phyloP scores from a whole-genome alignment of 2,113 vertebrate species.

The Corapipo altera region DNA sequence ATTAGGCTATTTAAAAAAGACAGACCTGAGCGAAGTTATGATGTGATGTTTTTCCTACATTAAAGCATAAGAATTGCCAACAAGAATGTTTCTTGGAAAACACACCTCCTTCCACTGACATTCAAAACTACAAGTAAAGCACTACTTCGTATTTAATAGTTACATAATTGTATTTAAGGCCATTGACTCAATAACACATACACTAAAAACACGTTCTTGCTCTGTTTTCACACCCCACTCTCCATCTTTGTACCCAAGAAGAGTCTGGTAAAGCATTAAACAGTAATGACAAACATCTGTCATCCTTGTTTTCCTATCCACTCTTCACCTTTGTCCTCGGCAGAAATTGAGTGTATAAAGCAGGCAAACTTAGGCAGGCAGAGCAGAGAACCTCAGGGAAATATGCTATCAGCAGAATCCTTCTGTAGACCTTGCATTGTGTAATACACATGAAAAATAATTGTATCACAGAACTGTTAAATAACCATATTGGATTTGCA shows the following conservation, averaged over 20 bases:
- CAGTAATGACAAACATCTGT: constrained; percentile 4
- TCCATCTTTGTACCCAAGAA: background rate
- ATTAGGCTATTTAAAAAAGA: background rate
- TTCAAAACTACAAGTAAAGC: background rate
- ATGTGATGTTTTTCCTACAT: background rate
- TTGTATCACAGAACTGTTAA: constrained; percentile 42
- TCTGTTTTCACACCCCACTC: background rate
- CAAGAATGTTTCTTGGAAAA: background rate
- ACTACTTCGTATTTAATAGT: background rate
- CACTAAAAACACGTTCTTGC: background rate
- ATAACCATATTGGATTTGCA: constrained; percentile 43
- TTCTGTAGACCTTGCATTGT: constrained; percentile 28
- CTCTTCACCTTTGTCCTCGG: constrained; percentile 14
- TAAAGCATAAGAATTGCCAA: background rate
- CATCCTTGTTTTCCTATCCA: constrained; percentile 3
- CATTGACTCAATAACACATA: background rate
- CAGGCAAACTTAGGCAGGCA: background rate
- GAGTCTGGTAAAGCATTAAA: background rate
- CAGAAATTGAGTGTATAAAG: background rate
- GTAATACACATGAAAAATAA: constrained; percentile 29
- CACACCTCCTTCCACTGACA: fast-evolving
- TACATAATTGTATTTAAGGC: background rate
- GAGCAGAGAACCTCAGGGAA: constrained; percentile 41
- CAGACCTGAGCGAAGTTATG: background rate
- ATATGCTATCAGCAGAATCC: constrained; percentile 22